phyloP scores from a whole-genome alignment of 2,797 vertebrate species.

The Sebastes umbrosus region DNA sequence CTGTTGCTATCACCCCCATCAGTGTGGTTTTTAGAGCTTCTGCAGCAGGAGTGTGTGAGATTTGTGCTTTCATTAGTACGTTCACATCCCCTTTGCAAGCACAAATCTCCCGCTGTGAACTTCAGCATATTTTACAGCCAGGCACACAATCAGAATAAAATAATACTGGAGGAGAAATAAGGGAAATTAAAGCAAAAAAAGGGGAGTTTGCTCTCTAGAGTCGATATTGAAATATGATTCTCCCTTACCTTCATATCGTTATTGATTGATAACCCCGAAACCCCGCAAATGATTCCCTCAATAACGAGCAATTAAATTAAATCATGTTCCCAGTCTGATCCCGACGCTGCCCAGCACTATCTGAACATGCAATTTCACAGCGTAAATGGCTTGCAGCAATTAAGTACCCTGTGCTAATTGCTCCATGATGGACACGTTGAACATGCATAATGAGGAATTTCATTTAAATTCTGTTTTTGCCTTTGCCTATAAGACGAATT shows the following conservation, averaged over 20 bases:
- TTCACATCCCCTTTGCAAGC: constrained; percentile 24
- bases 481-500: constrained; percentile 18
- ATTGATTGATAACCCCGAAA: constrained; percentile 32
- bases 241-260: neutral
- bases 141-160: constrained; percentile 11
- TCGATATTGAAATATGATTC: neutral
- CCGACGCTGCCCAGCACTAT: constrained; percentile 29
- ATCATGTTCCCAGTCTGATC: constrained; percentile 65
- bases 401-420: constrained; percentile 62
- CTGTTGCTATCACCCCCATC: constrained; percentile 13
- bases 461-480: constrained; percentile 43
- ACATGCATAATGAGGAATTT: constrained; percentile 55
- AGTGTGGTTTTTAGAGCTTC: constrained; percentile 29
- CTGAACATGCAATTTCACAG: constrained; percentile 57
- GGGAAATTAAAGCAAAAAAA: neutral
- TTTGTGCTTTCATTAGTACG: constrained; percentile 52
- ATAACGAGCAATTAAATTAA: constrained; percentile 70
- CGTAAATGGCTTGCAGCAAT: constrained; percentile 68
- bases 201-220: neutral
- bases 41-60: constrained; percentile 19
- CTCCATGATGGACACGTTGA: constrained; percentile 50
- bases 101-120: constrained; percentile 18
- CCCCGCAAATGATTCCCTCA: constrained; percentile 46
- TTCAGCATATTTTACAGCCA: constrained; percentile 24
- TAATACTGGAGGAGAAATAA: neutral